These are phyloP conservation scores for Pseudomyrmex flavicornis DNA, from an alignment of 1,140 invertebrate genomes.

Conservation along the genomic window DNA sequence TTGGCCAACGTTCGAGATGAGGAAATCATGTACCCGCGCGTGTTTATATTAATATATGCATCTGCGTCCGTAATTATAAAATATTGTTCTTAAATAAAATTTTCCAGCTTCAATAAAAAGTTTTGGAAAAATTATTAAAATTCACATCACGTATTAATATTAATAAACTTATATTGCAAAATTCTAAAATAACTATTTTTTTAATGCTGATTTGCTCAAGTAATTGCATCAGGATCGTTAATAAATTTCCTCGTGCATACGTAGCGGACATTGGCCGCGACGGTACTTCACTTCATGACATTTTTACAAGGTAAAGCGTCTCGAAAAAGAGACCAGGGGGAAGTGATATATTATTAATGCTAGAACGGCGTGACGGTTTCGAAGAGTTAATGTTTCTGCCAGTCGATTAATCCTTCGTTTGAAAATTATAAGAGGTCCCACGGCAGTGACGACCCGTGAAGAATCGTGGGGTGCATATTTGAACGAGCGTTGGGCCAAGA, in stretches of 20 bases:
- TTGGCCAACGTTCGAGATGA: neutral
- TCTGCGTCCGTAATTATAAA: neutral
- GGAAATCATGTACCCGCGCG: neutral
- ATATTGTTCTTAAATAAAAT: neutral
- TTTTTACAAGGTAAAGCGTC: constrained; percentile 59
- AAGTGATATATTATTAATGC: constrained; percentile 70
- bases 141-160: too few species aligned
- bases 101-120: neutral
- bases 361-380: constrained; percentile 65
- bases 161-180: too few species aligned
- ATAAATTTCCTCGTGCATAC: constrained; percentile 53
- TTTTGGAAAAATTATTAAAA: too few species aligned
- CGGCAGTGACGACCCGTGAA: constrained; percentile 73
- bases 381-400: constrained; percentile 73
- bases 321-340: constrained; percentile 42
- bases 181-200: too few species aligned
- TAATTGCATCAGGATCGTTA: constrained; percentile 6
- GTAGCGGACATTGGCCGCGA: neutral
- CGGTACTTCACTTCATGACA: constrained; percentile 38
- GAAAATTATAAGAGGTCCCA: constrained; percentile 77
- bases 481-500: constrained; percentile 52
- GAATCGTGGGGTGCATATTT: constrained; percentile 79
- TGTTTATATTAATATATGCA: neutral
- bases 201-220: neutral
- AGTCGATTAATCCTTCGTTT: constrained; percentile 80